Conservation (phyloP, 2,888 invertebrate genomes). For the Ophion ellenae region DNA sequence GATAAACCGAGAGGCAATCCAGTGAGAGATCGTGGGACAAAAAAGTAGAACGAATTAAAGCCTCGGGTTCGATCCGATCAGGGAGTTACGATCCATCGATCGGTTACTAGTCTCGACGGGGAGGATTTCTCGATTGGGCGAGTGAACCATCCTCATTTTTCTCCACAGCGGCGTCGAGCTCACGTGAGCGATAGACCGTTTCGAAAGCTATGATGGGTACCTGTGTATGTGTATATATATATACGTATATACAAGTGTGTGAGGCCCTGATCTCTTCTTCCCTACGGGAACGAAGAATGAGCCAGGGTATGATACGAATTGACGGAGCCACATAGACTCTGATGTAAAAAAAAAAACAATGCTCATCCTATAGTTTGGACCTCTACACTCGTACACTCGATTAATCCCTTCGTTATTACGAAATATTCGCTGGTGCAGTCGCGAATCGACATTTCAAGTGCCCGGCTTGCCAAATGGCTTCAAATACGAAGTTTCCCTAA, state of each 20-base stretch:
- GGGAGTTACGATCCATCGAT: conserved; percentile 54
- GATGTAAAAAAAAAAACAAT: conserved; percentile 11
- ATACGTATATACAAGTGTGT: conserved; percentile 17
- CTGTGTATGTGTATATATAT: conserved; percentile 18
- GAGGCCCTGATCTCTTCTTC: conserved; percentile 32
- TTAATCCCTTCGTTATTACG: conserved; percentile 16
- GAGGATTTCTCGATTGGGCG: conserved; percentile 55
- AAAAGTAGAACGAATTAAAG: conserved; percentile 47
- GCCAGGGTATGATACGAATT: conserved; percentile 54
- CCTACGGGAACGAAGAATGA: conserved; percentile 46
- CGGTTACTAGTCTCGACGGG: conserved; percentile 55
- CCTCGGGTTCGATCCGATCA: conserved; percentile 45
- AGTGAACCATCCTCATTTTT: conserved; percentile 62
- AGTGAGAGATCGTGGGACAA: conserved; percentile 10
- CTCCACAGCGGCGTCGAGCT: conserved; percentile 46
- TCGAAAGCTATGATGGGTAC: conserved; percentile 23
- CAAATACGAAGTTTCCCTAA: not conserved
- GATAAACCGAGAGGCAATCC: conserved; percentile 1
- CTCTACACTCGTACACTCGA: not conserved
- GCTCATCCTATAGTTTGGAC: conserved; percentile 17
- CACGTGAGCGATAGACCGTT: conserved; percentile 49
- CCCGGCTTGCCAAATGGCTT: not conserved
- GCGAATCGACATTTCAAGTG: not conserved
- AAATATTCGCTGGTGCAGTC: not conserved
- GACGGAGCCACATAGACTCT: conserved; percentile 41